Conservation (phyloP, 1,140 invertebrate species). For the Drosophila quadrilineata region DNA sequence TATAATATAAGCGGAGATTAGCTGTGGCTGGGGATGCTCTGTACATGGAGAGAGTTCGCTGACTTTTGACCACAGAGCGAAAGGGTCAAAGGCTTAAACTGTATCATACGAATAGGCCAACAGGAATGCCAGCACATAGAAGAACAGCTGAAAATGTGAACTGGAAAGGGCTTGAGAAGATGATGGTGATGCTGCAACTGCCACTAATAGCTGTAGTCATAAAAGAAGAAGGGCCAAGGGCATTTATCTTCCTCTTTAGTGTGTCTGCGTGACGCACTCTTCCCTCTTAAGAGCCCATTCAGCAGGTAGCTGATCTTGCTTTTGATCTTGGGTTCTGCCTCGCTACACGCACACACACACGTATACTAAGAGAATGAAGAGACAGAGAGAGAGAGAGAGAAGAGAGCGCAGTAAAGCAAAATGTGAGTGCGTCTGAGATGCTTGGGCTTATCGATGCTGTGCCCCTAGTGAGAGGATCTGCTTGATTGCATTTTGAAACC, state of each 20-base stretch:
- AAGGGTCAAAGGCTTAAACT: constrained; percentile 65
- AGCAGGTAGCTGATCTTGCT: constrained; percentile 17
- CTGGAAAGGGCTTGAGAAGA: too few relatives aligned
- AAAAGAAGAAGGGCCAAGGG: background rate
- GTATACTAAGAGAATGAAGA: too few relatives aligned
- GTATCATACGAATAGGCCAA: constrained; percentile 60
- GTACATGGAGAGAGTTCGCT: background rate
- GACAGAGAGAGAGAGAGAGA: too few relatives aligned
- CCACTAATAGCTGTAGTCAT: too few relatives aligned
- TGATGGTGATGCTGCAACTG: too few relatives aligned
- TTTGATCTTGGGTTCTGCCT: background rate
- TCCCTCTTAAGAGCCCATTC: too few relatives aligned
- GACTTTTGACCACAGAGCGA: background rate
- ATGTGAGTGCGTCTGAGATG: background rate
- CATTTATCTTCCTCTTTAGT: background rate
- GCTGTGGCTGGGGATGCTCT: too few relatives aligned
- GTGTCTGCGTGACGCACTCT: background rate
- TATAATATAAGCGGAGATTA: too few relatives aligned
- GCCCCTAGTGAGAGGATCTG: constrained; percentile 42
- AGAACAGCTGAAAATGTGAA: too few relatives aligned
- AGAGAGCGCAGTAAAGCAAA: too few relatives aligned
- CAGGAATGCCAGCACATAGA: too few relatives aligned
- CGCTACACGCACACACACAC: too few relatives aligned
- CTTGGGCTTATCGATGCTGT: constrained; percentile 38
- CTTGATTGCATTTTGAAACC: constrained; percentile 65